phyloP scores from a whole-genome alignment of 35 echinoderm and acorn worm genomes.

The Eucidaris tribuloides region DNA sequence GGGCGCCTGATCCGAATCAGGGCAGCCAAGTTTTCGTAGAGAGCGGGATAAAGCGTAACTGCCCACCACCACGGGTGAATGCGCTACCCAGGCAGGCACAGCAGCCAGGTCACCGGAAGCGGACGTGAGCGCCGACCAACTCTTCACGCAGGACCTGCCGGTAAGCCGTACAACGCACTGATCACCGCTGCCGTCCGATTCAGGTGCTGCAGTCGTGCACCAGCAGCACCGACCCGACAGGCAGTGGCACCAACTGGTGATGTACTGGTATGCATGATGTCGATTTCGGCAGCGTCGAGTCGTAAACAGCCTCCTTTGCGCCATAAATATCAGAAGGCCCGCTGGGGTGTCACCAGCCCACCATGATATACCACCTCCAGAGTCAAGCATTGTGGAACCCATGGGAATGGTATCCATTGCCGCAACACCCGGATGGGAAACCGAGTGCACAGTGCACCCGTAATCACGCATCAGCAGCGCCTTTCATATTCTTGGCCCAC shows the following conservation, averaged over 20 bases:
- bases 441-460: background rate
- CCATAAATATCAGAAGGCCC: conserved; percentile 46
- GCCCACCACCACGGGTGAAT: background rate
- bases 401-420: conserved; percentile 25
- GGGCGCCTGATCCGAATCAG: background rate
- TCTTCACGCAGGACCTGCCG: conserved; percentile 41
- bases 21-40: too few relatives aligned
- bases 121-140: conserved; percentile 20
- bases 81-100: background rate
- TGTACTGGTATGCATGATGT: too few relatives aligned
- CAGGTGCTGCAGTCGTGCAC: background rate
- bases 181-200: background rate
- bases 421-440: conserved; percentile 14
- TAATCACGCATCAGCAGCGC: background rate
- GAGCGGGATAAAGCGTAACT: background rate
- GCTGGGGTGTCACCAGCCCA: background rate
- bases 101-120: conserved; percentile 1
- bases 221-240: background rate
- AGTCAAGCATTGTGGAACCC: background rate
- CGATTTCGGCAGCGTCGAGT: background rate
- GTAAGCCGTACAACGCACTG: background rate
- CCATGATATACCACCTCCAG: background rate
- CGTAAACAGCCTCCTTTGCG: conserved; percentile 20
- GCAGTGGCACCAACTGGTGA: background rate
- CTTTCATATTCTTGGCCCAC: conserved; percentile 29